Conservation (phyloP, 35 echinoderm and acorn worm species). For the Nesometra sesokonis region DNA sequence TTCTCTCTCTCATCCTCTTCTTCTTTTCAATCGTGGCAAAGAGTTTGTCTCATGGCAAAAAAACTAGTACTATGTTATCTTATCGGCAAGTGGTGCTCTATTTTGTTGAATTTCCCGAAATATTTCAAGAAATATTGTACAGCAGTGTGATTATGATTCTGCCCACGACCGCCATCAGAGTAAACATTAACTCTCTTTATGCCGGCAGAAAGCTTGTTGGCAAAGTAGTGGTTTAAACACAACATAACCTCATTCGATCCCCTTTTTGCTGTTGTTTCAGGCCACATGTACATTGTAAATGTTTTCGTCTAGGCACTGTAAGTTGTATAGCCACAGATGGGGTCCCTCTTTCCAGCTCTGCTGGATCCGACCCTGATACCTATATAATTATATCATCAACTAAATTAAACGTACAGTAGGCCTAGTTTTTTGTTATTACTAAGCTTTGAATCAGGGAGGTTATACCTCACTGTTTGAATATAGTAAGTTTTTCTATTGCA, state of each 20-base stretch:
- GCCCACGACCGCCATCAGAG: conserved; percentile 9
- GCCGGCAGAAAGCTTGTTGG: neutral
- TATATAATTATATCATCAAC: too few relatives aligned
- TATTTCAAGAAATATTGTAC: too few relatives aligned
- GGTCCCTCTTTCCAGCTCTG: too few relatives aligned
- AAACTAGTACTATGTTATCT: conserved; percentile 14
- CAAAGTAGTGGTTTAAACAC: conserved; percentile 3
- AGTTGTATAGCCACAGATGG: neutral
- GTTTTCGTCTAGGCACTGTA: neutral
- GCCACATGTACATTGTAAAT: conserved; percentile 27
- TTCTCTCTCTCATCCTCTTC: conserved; percentile 12
- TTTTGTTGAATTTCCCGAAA: too few relatives aligned
- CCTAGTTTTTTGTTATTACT: too few relatives aligned
- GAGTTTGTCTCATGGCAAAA: conserved; percentile 22
- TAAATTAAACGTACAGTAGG: too few relatives aligned
- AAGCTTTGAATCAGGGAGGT: too few relatives aligned
- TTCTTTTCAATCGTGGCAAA: conserved; percentile 22
- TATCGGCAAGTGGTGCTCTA: conserved; percentile 28
- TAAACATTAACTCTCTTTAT: neutral
- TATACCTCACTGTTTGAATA: too few relatives aligned
- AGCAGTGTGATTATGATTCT: neutral
- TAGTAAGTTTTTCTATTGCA: too few relatives aligned
- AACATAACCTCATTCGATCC: conserved; percentile 13
- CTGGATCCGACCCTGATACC: too few relatives aligned
- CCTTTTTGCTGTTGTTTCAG: neutral